Conservation (phyloP, 2,797 vertebrate genomes). For the Amazonetta brasiliensis region DNA sequence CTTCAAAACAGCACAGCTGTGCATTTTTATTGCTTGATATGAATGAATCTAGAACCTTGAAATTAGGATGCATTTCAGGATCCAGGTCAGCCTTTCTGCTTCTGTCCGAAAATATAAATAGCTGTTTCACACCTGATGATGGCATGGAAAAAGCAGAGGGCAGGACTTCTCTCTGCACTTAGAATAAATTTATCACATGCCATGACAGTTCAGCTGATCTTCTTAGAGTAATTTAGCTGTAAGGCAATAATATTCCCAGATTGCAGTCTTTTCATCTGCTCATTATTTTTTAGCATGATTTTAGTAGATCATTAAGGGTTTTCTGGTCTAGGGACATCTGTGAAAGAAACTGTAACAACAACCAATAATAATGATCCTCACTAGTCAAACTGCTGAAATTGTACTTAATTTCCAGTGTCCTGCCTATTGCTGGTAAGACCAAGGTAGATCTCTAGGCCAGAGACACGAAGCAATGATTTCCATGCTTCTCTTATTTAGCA, state of each 20-base stretch:
- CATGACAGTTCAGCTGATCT: neutral
- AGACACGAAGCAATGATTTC: neutral
- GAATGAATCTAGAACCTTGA: neutral
- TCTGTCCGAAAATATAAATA: neutral
- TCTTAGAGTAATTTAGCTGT: neutral
- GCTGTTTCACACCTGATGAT: neutral
- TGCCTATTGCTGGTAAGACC: neutral
- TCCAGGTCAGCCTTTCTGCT: neutral
- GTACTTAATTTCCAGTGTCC: neutral
- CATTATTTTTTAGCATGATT: neutral
- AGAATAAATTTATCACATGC: neutral
- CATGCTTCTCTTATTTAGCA: neutral
- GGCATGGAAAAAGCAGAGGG: neutral
- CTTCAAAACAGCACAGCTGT: neutral
- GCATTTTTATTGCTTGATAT: neutral
- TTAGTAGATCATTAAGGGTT: neutral
- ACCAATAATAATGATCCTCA: too few species aligned
- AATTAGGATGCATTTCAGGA: neutral
- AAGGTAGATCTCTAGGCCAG: neutral
- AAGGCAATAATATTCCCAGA: neutral
- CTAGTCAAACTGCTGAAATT: neutral
- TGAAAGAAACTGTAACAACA: neutral
- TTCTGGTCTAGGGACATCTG: neutral
- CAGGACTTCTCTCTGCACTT: neutral
- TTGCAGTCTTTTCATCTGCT: neutral